Percentiles rank a stretch among this genome's conserved stretches.
These are phyloP conservation scores for Clinocottus analis DNA, from an alignment of 2,113 vertebrate genomes.

Conservation along the genomic window DNA sequence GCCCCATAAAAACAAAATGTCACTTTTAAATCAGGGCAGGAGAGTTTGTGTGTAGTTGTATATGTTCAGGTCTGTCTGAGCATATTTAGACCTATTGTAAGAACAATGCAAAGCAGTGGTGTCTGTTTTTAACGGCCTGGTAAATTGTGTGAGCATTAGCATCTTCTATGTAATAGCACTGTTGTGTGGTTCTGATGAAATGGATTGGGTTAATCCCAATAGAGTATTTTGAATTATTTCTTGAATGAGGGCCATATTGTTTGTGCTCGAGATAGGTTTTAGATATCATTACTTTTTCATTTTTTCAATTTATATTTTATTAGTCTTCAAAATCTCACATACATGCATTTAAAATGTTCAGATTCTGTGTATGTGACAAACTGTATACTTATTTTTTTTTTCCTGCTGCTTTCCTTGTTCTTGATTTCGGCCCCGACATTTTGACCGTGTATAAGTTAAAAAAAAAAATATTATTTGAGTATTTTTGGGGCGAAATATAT, in stretches of 20 bases:
- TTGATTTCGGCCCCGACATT: no score
- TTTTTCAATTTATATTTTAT: no score
- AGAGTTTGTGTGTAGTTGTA: background rate
- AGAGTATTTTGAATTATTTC: background rate
- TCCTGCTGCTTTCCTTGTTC: no score
- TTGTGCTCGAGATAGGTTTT: background rate
- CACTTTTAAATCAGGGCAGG: background rate
- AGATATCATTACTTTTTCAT: no score
- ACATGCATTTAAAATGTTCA: no score
- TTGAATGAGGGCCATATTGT: background rate
- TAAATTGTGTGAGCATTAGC: background rate
- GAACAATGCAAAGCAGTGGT: background rate
- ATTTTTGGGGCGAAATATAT: no score
- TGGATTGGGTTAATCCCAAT: background rate
- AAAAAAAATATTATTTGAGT: no score
- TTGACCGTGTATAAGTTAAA: no score
- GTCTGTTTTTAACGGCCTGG: background rate
- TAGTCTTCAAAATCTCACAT: no score
- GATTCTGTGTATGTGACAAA: no score
- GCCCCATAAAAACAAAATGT: background rate
- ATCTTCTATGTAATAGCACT: background rate
- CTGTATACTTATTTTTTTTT: no score
- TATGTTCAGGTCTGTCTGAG: constrained; percentile 1
- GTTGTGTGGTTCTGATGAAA: background rate
- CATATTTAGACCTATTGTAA: no score